Evolutionary conservation across 2,113 vertebrate genomes (phyloP).

Genomic region (Danio rerio): DNA sequence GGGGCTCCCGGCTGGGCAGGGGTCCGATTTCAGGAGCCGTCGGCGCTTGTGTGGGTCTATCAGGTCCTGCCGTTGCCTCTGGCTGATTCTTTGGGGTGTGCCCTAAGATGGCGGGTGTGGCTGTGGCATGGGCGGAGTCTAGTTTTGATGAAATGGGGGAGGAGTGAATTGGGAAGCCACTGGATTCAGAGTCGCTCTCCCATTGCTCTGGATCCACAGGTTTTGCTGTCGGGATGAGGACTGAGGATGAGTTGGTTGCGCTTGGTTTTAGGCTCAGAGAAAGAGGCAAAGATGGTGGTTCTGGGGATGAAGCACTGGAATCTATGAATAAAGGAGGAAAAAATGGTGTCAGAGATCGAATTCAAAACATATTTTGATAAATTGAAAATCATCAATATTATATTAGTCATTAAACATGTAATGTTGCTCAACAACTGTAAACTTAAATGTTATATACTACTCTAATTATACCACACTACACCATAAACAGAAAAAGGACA

Average conservation of each 20-base stretch:
- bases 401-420: no score
- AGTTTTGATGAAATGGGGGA: conserved; percentile 15
- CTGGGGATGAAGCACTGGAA: conserved; percentile 41
- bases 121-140: conserved; percentile 37
- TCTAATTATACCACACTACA: no score
- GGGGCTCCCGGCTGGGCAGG: conserved; percentile 69
- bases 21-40: conserved; percentile 64
- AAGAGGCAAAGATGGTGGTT: conserved; percentile 45
- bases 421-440: no score
- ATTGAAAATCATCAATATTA: no score
- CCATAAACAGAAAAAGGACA: no score
- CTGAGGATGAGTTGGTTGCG: conserved; percentile 42
- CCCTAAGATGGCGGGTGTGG: background rate
- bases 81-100: background rate
- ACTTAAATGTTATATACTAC: no score
- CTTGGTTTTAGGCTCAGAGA: conserved; percentile 29
- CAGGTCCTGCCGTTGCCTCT: conserved; percentile 39
- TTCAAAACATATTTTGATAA: background rate
- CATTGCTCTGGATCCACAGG: conserved; percentile 46
- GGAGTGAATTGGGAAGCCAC: conserved; percentile 49
- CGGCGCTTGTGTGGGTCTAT: conserved; percentile 61
- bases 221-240: conserved; percentile 12
- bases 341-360: background rate
- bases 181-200: conserved; percentile 67
- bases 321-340: conserved; percentile 40